Base-by-base conservation (phyloP, 92 coral and sea anemone genomes). In the Porites lobata region DNA sequence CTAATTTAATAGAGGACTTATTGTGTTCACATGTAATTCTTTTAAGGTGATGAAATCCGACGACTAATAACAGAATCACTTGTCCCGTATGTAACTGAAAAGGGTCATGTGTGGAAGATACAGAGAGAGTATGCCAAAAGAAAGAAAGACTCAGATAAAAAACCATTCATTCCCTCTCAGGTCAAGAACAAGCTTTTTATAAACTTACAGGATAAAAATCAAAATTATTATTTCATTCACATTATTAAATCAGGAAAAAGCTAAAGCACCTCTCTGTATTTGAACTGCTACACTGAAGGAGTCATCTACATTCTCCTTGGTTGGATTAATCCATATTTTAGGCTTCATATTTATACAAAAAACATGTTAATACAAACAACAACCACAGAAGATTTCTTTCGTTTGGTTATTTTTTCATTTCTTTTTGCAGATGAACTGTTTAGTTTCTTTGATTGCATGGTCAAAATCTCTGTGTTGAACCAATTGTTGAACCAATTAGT, bases 21-120 rank as follows among this genome's bases (percentile, higher is more conserved):
- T 15, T 7, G n/a, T 14, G 7, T 18, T 74, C 22, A 19, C n/a
- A 15, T 62, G 63, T 57, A 20, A 17, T 21, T 26, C 12, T 67
- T 65, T 65, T 67, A 80, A 96, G 99, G 99, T 78, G 99, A 97
- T 74, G 99, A 97, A 82, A 97, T 97, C 59, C 90, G 99, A 70
- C 85, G 99, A 65, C 96, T 97, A 13, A 83, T 95, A 6, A 97
- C 99, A 32, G 99, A 97, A 70, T 92, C 99, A 62, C 77, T 92
- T 19, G 84, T 97, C 67, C 99, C 99, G 43, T 97, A 88, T 69
- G 19, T 95, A 50, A 97, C 96, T 8, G 99, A 97, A 65, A 94
- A 92, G 62, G 93, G 93, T 29, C 87, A 85, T 54, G 87, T 89
- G 47, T 91, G 95, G 95, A 96, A 96, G 61, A 71, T 87, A 85